A percentile compares a stretch with the other conserved stretches of the same genome.
These are phyloP conservation scores for Junonia oenone DNA, from an alignment of 2,888 invertebrate genomes.

Conservation along the genomic window DNA sequence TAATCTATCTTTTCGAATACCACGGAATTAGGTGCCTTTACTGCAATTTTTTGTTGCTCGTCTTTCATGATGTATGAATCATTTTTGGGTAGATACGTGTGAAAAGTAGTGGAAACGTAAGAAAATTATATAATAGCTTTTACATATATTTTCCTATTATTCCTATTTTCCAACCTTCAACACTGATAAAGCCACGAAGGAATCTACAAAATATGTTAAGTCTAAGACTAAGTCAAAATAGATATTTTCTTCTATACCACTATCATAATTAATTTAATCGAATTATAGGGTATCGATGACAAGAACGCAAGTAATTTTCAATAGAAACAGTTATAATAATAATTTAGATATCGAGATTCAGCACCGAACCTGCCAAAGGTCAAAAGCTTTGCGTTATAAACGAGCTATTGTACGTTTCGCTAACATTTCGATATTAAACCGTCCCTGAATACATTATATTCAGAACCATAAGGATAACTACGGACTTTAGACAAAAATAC, in stretches of 20 bases:
- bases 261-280: background rate
- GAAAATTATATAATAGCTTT: no score
- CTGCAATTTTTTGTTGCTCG: no score
- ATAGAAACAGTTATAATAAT: conserved; percentile 1
- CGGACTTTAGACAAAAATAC: background rate
- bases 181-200: background rate
- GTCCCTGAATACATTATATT: conserved; percentile 43
- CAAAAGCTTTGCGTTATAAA: conserved; percentile 29
- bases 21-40: no score
- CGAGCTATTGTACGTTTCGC: conserved; percentile 16
- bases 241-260: background rate
- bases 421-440: conserved; percentile 38
- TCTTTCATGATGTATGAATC: no score
- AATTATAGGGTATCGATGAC: background rate
- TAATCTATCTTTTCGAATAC: no score
- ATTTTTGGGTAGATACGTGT: no score
- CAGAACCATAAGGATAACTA: background rate
- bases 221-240: no score
- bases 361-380: conserved; percentile 19
- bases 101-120: no score
- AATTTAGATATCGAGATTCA: conserved; percentile 6
- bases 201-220: no score
- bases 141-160: no score
- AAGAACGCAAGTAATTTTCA: background rate
- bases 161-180: background rate